These are phyloP conservation scores for Drosophila falleni DNA, from an alignment of 2,888 invertebrate genomes.

Conservation along the genomic window DNA sequence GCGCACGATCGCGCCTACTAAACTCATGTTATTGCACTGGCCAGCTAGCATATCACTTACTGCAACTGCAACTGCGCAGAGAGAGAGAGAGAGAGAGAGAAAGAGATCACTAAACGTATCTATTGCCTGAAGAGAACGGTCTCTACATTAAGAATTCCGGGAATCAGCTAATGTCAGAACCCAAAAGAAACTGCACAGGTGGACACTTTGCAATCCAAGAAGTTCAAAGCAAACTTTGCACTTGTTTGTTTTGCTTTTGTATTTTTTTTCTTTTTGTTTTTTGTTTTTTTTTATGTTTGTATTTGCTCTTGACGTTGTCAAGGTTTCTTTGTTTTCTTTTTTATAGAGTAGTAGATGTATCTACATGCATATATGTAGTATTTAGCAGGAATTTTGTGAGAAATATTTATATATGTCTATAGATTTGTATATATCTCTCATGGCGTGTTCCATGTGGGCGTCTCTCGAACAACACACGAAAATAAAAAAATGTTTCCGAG, in stretches of 20 bases:
- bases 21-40: constrained; percentile 15
- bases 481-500: constrained; percentile 80
- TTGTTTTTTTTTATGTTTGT: constrained; percentile 37
- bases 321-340: constrained; percentile 58
- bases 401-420: constrained; percentile 48
- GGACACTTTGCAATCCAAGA: constrained; percentile 68
- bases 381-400: constrained; percentile 71
- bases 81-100: no score
- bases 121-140: constrained; percentile 27
- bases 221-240: constrained; percentile 66
- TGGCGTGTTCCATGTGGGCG: constrained; percentile 72
- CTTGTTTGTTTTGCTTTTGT: constrained; percentile 32
- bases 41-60: constrained; percentile 23
- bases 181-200: constrained; percentile 73
- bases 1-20: constrained; percentile 41
- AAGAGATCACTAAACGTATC: constrained; percentile 22
- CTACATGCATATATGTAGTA: constrained; percentile 29
- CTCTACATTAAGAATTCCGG: constrained; percentile 51
- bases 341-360: constrained; percentile 42
- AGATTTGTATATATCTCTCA: constrained; percentile 39
- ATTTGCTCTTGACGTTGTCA: constrained; percentile 77
- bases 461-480: constrained; percentile 61
- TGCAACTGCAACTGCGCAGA: constrained; percentile 20
- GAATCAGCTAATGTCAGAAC: constrained; percentile 64
- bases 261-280: constrained; percentile 4